A percentile compares a stretch with the other conserved stretches of the same genome.
Conservation (phyloP, 2,888 invertebrate genomes). For the Liopterus haemorrhoidalis region DNA sequence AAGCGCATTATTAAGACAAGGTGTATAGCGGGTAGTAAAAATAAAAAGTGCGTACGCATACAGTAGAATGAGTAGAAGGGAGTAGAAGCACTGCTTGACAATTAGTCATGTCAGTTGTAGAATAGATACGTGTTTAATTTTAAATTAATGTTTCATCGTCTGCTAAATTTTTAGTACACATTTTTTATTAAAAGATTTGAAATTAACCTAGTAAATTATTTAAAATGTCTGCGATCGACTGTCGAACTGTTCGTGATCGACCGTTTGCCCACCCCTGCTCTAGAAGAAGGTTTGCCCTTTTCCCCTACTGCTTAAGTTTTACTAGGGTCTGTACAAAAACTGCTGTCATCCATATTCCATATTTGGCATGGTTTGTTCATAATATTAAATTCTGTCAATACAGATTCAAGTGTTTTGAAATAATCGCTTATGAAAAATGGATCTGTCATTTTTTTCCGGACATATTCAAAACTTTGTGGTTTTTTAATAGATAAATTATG, state of each 20-base stretch:
- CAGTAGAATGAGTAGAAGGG: slow-evolving; percentile 1
- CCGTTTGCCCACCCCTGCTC: too few relatives aligned
- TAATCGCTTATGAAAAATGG: slow-evolving; percentile 30
- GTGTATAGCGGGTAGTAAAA: slow-evolving; percentile 5
- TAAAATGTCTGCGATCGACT: too few relatives aligned
- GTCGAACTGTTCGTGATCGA: too few relatives aligned
- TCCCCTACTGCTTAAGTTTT: slow-evolving; percentile 28
- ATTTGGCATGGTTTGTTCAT: slow-evolving; percentile 26
- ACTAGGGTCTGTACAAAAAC: slow-evolving; percentile 21
- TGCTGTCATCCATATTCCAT: slow-evolving; percentile 33
- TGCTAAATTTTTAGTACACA: too few relatives aligned
- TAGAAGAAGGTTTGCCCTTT: slow-evolving; percentile 10
- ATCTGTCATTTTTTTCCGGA: slow-evolving; percentile 32
- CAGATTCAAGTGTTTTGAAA: slow-evolving; percentile 26
- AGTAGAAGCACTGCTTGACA: too few relatives aligned
- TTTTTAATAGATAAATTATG: slow-evolving; percentile 38
- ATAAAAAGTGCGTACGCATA: slow-evolving; percentile 5
- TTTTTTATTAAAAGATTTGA: too few relatives aligned
- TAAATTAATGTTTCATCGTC: too few relatives aligned
- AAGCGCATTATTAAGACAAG: slow-evolving; percentile 3
- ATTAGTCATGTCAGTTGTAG: too few relatives aligned
- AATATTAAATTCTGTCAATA: slow-evolving; percentile 15
- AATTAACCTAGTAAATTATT: too few relatives aligned
- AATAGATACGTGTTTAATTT: too few relatives aligned
- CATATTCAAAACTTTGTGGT: slow-evolving; percentile 38